phyloP scores from a whole-genome alignment of 2,797 vertebrate species.

The Coregonus suidteri region DNA sequence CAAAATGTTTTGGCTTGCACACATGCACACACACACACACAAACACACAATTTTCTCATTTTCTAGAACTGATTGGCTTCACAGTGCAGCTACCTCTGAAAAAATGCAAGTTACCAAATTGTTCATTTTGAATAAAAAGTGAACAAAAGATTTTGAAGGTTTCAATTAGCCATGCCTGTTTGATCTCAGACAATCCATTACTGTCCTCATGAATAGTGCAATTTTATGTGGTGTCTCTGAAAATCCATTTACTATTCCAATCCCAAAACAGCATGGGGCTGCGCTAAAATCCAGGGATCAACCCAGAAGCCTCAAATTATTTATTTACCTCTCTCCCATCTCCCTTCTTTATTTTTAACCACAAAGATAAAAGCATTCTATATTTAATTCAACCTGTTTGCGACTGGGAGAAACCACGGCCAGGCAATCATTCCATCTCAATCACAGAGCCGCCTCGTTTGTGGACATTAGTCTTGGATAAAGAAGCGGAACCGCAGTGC shows the following conservation, averaged over 20 bases:
- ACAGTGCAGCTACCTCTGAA: conserved; percentile 4
- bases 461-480: conserved; percentile 14
- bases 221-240: conserved; percentile 29
- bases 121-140: conserved; percentile 17
- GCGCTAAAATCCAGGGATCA: conserved; percentile 25
- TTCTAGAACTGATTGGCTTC: background rate
- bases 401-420: background rate
- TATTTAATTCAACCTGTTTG: conserved; percentile 35
- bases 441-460: background rate
- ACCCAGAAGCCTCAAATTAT: conserved; percentile 45
- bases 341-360: conserved; percentile 58
- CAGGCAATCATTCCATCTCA: conserved; percentile 16
- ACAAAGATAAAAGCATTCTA: conserved; percentile 49
- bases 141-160: conserved; percentile 40
- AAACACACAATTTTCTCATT: conserved; percentile 6
- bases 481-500: conserved; percentile 22
- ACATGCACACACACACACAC: conserved; percentile 32
- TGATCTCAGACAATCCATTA: conserved; percentile 41
- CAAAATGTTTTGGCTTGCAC: background rate
- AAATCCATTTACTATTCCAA: conserved; percentile 36
- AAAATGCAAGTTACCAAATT: conserved; percentile 22
- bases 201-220: conserved; percentile 34
- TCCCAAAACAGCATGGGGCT: conserved; percentile 21
- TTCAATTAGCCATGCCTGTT: conserved; percentile 46
- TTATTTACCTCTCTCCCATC: conserved; percentile 28